phyloP scores from a whole-genome alignment of 2,113 vertebrate genomes.

The Oncorhynchus tshawytscha region DNA sequence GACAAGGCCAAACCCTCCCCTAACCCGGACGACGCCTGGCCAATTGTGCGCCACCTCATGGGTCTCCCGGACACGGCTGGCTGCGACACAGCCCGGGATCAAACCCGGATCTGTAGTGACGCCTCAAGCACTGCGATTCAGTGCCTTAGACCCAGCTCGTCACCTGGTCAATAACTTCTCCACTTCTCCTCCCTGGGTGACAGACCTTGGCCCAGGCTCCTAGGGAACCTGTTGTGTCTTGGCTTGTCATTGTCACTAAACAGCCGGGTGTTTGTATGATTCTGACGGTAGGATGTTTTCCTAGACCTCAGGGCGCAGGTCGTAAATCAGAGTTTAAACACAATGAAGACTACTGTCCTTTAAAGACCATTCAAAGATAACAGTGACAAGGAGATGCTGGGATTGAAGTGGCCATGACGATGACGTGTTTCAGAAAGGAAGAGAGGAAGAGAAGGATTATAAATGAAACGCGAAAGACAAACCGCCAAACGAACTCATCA shows the following conservation, averaged over 20 bases:
- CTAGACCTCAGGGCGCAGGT: slow-evolving; percentile 5
- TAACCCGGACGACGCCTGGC: no score
- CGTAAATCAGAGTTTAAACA: slow-evolving; percentile 1
- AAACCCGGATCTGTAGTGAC: neutral
- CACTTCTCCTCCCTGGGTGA: no score
- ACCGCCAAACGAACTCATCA: neutral
- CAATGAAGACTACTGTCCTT: neutral
- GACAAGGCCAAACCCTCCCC: no score
- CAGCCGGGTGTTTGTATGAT: slow-evolving; percentile 9
- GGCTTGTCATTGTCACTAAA: slow-evolving; percentile 25
- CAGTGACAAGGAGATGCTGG: neutral
- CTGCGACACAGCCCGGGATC: no score
- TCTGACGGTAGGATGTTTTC: slow-evolving; percentile 47
- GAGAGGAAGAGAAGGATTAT: neutral
- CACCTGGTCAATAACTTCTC: no score
- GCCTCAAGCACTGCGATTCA: no score
- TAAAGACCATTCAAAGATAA: neutral
- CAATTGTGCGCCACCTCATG: no score
- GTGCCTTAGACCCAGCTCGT: no score
- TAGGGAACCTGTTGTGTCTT: no score
- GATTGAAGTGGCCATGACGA: slow-evolving; percentile 31
- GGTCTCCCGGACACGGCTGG: no score
- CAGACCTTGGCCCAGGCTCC: no score
- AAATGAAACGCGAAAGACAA: slow-evolving; percentile 9
- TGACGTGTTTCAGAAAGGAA: slow-evolving; percentile 35